Conservation (phyloP, 1,140 invertebrate genomes). For the Euwallacea fornicatus region DNA sequence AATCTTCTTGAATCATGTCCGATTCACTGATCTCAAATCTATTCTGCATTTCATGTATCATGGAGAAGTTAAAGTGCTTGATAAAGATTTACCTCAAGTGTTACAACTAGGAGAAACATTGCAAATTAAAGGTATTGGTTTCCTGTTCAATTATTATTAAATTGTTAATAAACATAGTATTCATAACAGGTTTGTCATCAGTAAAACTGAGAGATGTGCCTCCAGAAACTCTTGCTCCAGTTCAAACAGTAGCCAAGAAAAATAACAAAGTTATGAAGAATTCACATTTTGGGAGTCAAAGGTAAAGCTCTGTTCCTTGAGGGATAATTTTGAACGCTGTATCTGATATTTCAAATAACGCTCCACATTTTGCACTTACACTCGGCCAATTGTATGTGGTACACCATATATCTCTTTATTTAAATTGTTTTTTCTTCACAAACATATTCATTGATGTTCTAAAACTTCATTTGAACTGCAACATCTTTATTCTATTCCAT, state of each 20-base stretch:
- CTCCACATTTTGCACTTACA: no score
- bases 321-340: no score
- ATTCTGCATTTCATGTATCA: slow-evolving; percentile 61
- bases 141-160: background rate
- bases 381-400: no score
- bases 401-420: no score
- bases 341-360: no score
- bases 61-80: slow-evolving; percentile 59
- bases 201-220: slow-evolving; percentile 18
- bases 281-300: no score
- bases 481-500: no score
- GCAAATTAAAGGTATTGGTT: slow-evolving; percentile 54
- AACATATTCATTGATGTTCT: no score
- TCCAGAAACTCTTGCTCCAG: background rate
- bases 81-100: slow-evolving; percentile 53
- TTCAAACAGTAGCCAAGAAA: background rate
- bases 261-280: no score
- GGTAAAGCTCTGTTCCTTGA: no score
- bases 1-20: slow-evolving; percentile 58
- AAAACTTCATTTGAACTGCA: no score
- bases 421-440: no score
- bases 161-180: background rate
- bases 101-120: slow-evolving; percentile 54
- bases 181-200: slow-evolving; percentile 23
- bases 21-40: slow-evolving; percentile 55